A percentile compares a stretch with the other conserved stretches of the same genome.
phyloP scores from a whole-genome alignment of 2,113 vertebrate species.

The Terrapene triunguis region DNA sequence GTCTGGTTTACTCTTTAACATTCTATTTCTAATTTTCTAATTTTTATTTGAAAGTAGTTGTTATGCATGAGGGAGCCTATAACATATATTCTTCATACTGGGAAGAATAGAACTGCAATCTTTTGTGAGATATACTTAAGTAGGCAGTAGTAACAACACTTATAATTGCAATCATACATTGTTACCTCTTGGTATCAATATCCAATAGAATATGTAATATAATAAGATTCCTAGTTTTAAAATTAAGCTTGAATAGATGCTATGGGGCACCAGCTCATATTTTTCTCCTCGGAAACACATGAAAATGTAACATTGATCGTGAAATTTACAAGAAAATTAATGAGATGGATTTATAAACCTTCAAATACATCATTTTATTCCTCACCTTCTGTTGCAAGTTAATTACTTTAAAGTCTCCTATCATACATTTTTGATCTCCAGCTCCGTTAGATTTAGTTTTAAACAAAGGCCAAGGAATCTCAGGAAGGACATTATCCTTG shows the following conservation, averaged over 20 bases:
- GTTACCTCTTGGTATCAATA: background rate
- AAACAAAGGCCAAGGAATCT: conserved; percentile 18
- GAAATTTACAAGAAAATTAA: conserved; percentile 11
- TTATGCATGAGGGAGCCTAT: background rate
- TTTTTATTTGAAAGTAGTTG: background rate
- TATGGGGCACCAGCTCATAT: background rate
- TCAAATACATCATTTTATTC: conserved; percentile 16
- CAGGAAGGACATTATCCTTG: background rate
- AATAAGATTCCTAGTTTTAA: background rate
- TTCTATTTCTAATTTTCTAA: background rate
- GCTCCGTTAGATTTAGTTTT: background rate
- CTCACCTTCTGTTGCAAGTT: conserved; percentile 5
- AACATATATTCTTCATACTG: background rate
- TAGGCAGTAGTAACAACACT: background rate
- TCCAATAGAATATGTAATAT: background rate
- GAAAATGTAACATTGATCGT: background rate
- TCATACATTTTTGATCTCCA: conserved; percentile 26
- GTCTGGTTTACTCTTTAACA: background rate
- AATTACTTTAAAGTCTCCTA: conserved; percentile 27
- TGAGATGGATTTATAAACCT: conserved; percentile 33
- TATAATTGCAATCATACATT: conserved; percentile 44
- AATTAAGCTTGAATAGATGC: background rate
- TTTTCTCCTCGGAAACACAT: conserved; percentile 1
- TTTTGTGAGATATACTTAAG: background rate
- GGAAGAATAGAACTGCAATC: background rate